phyloP scores from a whole-genome alignment of 2,888 invertebrate genomes.

The Elegia similella region DNA sequence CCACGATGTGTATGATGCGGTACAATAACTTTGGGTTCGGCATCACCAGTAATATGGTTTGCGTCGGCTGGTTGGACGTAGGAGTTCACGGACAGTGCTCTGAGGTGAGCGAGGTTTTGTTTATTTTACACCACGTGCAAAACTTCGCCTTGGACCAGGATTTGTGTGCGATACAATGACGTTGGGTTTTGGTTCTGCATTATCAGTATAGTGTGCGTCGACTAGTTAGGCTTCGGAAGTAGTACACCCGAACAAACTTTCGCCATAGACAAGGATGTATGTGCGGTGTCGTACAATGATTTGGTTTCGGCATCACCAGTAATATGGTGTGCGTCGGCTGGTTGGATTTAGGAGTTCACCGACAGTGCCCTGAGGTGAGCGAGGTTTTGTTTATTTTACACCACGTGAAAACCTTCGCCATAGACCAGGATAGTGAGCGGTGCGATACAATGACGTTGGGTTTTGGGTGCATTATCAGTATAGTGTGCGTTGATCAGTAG shows the following conservation, averaged over 20 bases:
- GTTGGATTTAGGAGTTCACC: slow-evolving; percentile 51
- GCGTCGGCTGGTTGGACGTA: slow-evolving; percentile 59
- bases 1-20: slow-evolving; percentile 49
- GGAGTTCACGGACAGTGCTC: slow-evolving; percentile 52
- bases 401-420: no score
- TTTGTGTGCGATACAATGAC: slow-evolving; percentile 49
- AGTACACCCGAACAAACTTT: slow-evolving; percentile 10
- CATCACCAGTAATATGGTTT: slow-evolving; percentile 53
- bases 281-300: slow-evolving; percentile 48
- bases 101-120: slow-evolving; percentile 31
- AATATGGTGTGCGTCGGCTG: slow-evolving; percentile 62
- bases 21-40: slow-evolving; percentile 40
- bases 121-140: background rate
- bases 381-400: background rate
- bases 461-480: slow-evolving; percentile 42
- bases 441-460: slow-evolving; percentile 42
- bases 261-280: slow-evolving; percentile 40
- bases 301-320: slow-evolving; percentile 40
- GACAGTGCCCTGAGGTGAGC: slow-evolving; percentile 48
- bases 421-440: slow-evolving; percentile 50
- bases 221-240: slow-evolving; percentile 56
- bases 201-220: slow-evolving; percentile 56
- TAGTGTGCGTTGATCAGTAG: slow-evolving; percentile 64
- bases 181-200: slow-evolving; percentile 41
- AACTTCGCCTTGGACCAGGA: slow-evolving; percentile 40